Percentiles rank a stretch among this genome's conserved stretches.
phyloP scores from a whole-genome alignment of 2,888 invertebrate species.

The Diarsia rubi region DNA sequence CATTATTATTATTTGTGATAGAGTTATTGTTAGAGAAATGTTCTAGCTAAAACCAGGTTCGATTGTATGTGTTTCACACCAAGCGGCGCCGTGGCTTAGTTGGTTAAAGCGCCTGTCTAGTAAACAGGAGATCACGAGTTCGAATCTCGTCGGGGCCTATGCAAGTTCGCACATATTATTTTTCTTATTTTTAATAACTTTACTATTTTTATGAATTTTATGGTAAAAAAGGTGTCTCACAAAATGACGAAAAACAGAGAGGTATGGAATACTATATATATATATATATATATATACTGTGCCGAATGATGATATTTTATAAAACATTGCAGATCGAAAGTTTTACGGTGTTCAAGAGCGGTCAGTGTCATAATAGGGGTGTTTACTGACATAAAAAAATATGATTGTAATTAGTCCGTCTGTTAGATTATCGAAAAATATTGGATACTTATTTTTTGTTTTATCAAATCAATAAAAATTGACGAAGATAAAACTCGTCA shows the following conservation, averaged over 20 bases:
- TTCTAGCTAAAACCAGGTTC: neutral
- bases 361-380: neutral
- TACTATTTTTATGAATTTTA: no score
- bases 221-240: no score
- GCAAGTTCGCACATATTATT: neutral
- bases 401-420: no score
- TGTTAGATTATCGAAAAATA: no score
- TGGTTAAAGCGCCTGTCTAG: slow-evolving; percentile 90
- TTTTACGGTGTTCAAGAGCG: neutral
- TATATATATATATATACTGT: no score
- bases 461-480: no score
- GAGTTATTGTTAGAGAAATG: neutral
- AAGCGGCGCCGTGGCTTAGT: slow-evolving; percentile 88
- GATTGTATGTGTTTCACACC: rapidly evolving
- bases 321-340: neutral
- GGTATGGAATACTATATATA: no score
- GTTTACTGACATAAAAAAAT: no score
- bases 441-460: no score
- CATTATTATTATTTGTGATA: neutral
- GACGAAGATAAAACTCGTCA: no score
- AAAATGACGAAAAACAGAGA: no score
- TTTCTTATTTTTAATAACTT: slow-evolving; percentile 3
- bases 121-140: slow-evolving; percentile 90
- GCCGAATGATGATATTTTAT: no score
- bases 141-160: slow-evolving; percentile 89